These are phyloP conservation scores for Meloidogyne chitwoodi DNA, from an alignment of 1,140 invertebrate species.

Conservation along the genomic window DNA sequence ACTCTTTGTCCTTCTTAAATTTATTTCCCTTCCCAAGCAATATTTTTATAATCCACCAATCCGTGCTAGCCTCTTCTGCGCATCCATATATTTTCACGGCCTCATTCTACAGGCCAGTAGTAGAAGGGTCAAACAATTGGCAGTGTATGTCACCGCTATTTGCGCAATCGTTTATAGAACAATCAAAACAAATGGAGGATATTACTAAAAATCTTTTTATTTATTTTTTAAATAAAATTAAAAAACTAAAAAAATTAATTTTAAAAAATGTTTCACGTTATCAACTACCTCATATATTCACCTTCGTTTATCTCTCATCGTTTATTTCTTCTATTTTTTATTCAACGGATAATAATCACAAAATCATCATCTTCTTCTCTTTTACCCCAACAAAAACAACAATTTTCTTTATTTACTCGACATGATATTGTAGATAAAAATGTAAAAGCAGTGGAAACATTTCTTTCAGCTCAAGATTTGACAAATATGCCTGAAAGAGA, in stretches of 20 bases:
- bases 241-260: neutral
- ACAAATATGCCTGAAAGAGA: constrained; percentile 35
- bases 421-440: constrained; percentile 42
- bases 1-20: neutral
- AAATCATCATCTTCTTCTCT: neutral
- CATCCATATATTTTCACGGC: neutral
- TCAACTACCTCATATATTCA: neutral
- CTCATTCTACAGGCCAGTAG: neutral
- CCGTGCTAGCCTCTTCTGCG: neutral
- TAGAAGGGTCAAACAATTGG: neutral
- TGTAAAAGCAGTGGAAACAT: constrained; percentile 31
- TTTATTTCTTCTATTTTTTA: neutral
- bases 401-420: neutral
- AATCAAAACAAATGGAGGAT: neutral
- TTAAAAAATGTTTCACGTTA: neutral
- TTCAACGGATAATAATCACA: neutral
- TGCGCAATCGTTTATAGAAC: neutral
- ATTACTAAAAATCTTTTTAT: neutral
- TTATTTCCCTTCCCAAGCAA: neutral
- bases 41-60: neutral
- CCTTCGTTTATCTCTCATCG: neutral
- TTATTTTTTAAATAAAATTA: neutral
- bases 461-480: constrained; percentile 36
- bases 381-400: neutral
- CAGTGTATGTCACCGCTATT: neutral